A percentile compares a stretch with the other conserved stretches of the same genome.
phyloP scores from a whole-genome alignment of 1,140 invertebrate genomes.

The Sitobion miscanthi region DNA sequence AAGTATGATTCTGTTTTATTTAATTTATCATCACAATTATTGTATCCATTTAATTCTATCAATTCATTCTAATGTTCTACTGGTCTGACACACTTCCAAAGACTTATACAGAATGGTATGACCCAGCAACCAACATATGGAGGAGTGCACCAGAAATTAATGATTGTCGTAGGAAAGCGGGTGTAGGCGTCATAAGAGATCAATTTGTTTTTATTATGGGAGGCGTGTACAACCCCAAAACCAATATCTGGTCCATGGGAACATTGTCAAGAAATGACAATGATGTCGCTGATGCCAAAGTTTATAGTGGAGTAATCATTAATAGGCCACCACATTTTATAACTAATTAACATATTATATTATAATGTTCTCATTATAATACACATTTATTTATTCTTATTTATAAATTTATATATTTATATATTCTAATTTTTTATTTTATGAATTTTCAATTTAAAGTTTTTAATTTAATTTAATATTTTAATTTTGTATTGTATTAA shows the following conservation, averaged over 20 bases:
- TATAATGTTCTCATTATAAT: no score
- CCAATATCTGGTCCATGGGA: slow-evolving; percentile 82
- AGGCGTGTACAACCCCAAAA: slow-evolving; percentile 76
- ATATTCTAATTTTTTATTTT: no score
- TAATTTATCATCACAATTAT: not conserved
- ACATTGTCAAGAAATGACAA: slow-evolving; percentile 65
- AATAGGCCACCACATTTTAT: slow-evolving; percentile 66
- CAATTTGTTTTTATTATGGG: slow-evolving; percentile 72
- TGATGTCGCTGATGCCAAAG: slow-evolving; percentile 86
- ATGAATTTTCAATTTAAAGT: no score
- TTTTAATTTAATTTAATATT: no score
- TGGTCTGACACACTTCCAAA: slow-evolving; percentile 96
- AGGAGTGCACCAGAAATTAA: slow-evolving; percentile 81
- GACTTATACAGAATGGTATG: slow-evolving; percentile 88
- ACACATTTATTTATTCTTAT: no score
- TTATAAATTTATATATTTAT: no score
- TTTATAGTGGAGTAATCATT: slow-evolving; percentile 93
- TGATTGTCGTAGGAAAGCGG: slow-evolving; percentile 72
- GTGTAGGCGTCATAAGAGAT: slow-evolving; percentile 79
- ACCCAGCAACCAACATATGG: slow-evolving; percentile 83
- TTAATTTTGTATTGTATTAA: no score
- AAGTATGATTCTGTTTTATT: not conserved
- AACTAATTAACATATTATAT: no score
- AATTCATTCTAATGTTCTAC: slow-evolving; percentile 87
- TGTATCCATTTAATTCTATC: slow-evolving; percentile 57